A percentile compares a stretch with the other conserved stretches of the same genome.
phyloP scores from a whole-genome alignment of 2,888 invertebrate genomes.

The Brassicogethes aeneus region DNA sequence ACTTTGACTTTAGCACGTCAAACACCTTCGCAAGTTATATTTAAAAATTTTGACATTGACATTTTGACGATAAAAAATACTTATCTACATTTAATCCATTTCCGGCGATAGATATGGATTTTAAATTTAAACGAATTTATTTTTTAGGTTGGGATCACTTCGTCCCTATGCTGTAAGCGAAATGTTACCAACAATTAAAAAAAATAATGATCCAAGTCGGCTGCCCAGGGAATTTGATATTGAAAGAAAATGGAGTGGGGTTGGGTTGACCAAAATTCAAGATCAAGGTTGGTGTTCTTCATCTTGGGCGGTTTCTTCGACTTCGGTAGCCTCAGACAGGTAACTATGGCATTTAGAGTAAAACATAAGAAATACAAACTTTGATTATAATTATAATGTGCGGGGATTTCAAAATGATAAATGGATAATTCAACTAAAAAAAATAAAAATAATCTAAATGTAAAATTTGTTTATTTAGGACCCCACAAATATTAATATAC shows the following conservation, averaged over 20 bases:
- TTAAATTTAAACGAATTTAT: neutral
- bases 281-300: conserved; percentile 78
- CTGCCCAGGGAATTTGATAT: conserved; percentile 72
- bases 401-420: too few species aligned
- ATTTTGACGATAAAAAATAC: neutral
- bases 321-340: conserved; percentile 71
- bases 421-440: too few species aligned
- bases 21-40: too few species aligned
- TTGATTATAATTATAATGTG: too few species aligned
- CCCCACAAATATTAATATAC: too few species aligned
- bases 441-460: too few species aligned
- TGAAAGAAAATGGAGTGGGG: conserved; percentile 61
- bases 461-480: too few species aligned
- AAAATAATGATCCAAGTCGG: conserved; percentile 48
- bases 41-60: conserved; percentile 1
- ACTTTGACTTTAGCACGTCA: too few species aligned
- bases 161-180: conserved; percentile 44
- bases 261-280: conserved; percentile 54
- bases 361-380: too few species aligned
- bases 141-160: conserved; percentile 43
- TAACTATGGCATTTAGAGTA: too few species aligned
- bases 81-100: neutral
- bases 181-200: conserved; percentile 51
- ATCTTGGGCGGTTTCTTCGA: conserved; percentile 89
- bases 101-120: neutral